phyloP scores from a whole-genome alignment of 2,113 vertebrate species.

The Ornithorhynchus anatinus region DNA sequence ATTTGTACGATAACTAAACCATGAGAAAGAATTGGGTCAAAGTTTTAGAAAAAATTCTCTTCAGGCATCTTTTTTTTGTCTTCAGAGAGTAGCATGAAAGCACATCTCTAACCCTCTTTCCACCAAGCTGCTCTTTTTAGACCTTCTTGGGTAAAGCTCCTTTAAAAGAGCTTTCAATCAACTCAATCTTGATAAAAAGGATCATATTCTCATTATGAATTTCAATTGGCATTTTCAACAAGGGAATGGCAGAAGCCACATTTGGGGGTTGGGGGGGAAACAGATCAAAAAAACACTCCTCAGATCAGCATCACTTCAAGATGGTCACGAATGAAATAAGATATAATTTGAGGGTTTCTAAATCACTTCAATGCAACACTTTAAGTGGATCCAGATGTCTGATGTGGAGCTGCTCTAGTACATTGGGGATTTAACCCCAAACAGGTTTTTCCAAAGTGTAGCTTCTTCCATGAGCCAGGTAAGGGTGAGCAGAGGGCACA shows the following conservation, averaged over 20 bases:
- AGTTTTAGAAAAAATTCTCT: too few relatives aligned
- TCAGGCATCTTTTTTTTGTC: too few relatives aligned
- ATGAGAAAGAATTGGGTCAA: too few relatives aligned
- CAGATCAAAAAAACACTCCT: too few relatives aligned
- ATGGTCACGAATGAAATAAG: not conserved
- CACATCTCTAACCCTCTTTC: too few relatives aligned
- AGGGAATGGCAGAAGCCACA: not conserved
- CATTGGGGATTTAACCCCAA: rapidly evolving
- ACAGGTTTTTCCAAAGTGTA: not conserved
- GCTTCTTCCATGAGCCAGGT: not conserved
- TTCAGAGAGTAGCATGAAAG: too few relatives aligned
- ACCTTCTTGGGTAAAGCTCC: too few relatives aligned
- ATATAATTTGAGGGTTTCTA: not conserved
- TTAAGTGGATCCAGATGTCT: not conserved
- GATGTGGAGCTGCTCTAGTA: not conserved
- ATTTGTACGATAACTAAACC: too few relatives aligned
- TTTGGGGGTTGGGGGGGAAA: not conserved
- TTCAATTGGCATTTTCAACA: not conserved
- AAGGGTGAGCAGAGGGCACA: not conserved
- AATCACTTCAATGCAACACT: not conserved
- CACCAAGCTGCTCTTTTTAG: too few relatives aligned
- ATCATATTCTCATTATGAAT: not conserved
- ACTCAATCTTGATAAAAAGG: not conserved
- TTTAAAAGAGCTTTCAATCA: too few relatives aligned
- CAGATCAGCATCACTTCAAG: not conserved